Evolutionary conservation across 2,797 vertebrate species (phyloP).

Genomic region (Anas bernieri): DNA sequence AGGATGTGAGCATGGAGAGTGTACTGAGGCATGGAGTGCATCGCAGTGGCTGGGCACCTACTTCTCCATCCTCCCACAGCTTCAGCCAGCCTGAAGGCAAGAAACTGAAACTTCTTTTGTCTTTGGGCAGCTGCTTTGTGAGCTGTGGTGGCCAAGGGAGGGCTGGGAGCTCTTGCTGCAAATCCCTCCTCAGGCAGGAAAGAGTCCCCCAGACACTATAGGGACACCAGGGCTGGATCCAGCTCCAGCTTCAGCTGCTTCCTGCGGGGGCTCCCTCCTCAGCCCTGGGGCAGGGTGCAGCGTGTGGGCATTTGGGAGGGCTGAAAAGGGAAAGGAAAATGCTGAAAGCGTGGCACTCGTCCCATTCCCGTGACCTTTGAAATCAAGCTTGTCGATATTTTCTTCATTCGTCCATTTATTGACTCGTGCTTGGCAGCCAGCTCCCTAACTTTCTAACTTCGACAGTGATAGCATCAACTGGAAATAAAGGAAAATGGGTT

Average conservation of each 20-base stretch:
- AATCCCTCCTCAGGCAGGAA: not conserved
- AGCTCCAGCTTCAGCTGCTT: not conserved
- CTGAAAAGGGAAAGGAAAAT: not conserved
- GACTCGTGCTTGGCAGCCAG: not conserved
- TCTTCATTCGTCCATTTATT: not conserved
- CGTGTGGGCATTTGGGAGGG: not conserved
- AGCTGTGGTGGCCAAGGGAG: not conserved
- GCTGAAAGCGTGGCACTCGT: not conserved
- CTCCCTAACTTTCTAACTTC: not conserved
- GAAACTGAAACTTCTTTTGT: not conserved
- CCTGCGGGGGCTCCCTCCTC: not conserved
- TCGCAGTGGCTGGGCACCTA: not conserved
- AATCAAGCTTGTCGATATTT: not conserved
- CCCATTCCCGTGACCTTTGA: not conserved
- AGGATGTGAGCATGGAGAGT: not conserved
- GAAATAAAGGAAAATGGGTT: not conserved
- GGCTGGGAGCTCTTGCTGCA: not conserved
- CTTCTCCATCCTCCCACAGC: not conserved
- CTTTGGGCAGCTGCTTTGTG: not conserved
- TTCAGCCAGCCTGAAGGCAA: not conserved
- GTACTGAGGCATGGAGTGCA: not conserved
- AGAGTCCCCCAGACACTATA: not conserved
- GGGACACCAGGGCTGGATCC: not conserved
- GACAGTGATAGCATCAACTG: not conserved
- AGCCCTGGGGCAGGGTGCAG: not conserved